These are phyloP conservation scores for Argyrosomus japonicus DNA, from an alignment of 2,113 vertebrate species.

Conservation along the genomic window DNA sequence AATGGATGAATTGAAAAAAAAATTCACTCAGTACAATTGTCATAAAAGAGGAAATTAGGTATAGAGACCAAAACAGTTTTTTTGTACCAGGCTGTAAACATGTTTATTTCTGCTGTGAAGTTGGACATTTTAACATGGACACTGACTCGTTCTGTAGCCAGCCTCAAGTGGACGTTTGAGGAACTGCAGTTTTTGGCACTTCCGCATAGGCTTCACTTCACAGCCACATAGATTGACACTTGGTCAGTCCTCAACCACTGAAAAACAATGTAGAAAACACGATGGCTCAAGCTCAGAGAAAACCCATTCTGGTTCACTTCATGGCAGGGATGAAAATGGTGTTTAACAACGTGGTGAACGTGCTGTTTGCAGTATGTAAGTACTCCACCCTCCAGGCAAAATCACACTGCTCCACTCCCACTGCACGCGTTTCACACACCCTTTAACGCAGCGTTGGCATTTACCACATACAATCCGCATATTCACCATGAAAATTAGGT, in stretches of 20 bases:
- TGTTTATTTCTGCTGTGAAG: too few relatives aligned
- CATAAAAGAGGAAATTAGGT: too few relatives aligned
- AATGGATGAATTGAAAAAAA: too few relatives aligned
- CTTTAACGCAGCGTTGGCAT: conserved; percentile 2
- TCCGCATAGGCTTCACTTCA: too few relatives aligned
- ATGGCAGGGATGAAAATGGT: conserved; percentile 3
- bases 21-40: too few relatives aligned
- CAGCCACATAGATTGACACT: too few relatives aligned
- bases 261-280: not conserved
- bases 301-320: not conserved
- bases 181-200: too few relatives aligned
- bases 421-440: not conserved
- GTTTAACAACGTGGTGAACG: conserved; percentile 19
- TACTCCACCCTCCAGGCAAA: conserved; percentile 17
- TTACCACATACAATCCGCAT: not conserved
- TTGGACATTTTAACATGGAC: too few relatives aligned
- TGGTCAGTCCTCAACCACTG: not conserved
- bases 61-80: too few relatives aligned
- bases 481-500: conserved; percentile 6
- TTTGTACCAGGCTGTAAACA: too few relatives aligned
- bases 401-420: conserved; percentile 9
- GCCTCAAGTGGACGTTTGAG: too few relatives aligned
- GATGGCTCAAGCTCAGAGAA: not conserved
- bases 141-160: too few relatives aligned
- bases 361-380: not conserved